Evolutionary conservation across 2,113 vertebrate genomes (phyloP).

Genomic region (Grantiella picta): DNA sequence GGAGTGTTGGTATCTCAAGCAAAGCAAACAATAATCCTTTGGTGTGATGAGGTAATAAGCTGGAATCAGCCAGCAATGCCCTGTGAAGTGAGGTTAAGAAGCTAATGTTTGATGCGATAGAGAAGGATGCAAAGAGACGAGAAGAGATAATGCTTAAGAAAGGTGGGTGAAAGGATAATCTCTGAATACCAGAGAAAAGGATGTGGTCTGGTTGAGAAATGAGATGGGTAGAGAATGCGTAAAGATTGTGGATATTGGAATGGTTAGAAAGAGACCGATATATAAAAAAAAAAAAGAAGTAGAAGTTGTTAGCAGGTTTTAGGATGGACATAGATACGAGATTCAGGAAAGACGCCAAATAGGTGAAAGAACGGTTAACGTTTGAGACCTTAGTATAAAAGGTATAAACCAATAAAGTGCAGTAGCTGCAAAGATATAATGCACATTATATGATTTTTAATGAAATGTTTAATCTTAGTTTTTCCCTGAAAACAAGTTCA

Average conservation of each 20-base stretch:
- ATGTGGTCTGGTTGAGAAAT: background rate
- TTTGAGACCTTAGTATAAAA: background rate
- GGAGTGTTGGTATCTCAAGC: background rate
- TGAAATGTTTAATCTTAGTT: background rate
- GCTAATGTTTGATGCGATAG: background rate
- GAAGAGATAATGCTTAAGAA: background rate
- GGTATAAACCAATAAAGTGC: background rate
- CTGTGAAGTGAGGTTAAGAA: background rate
- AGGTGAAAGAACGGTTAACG: background rate
- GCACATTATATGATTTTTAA: background rate
- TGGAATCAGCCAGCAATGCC: background rate
- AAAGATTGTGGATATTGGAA: background rate
- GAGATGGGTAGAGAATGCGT: background rate
- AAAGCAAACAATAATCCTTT: background rate
- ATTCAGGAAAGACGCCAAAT: background rate
- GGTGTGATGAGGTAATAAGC: background rate
- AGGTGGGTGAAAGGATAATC: background rate
- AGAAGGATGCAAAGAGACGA: background rate
- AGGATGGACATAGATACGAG: background rate
- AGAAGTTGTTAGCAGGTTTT: background rate
- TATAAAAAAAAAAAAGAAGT: background rate
- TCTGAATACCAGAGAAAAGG: background rate
- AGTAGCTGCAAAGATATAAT: background rate
- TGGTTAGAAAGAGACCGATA: background rate
- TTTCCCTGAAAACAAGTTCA: background rate